Conservation (phyloP, 2,113 vertebrate species). For the Emydocephalus ijimae region DNA sequence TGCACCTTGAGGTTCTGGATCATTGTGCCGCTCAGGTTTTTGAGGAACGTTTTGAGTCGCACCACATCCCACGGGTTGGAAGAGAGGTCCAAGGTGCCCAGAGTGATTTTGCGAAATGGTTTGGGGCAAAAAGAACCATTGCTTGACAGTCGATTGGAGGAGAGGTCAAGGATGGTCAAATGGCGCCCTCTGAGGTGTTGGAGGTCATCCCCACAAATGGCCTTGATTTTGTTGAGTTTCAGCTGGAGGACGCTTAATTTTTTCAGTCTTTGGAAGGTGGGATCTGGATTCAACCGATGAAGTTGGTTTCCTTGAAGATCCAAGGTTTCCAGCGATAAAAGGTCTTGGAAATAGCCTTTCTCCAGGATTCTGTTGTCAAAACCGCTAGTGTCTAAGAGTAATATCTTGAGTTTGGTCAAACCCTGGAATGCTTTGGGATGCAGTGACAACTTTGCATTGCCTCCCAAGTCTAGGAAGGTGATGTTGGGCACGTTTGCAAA, state of each 20-base stretch:
- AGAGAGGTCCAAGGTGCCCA: slow-evolving; percentile 46
- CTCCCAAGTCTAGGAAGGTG: slow-evolving; percentile 44
- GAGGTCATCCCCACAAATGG: slow-evolving; percentile 39
- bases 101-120: slow-evolving; percentile 32
- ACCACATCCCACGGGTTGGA: slow-evolving; percentile 17
- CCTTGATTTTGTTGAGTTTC: slow-evolving; percentile 34
- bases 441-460: slow-evolving; percentile 31
- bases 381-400: slow-evolving; percentile 38
- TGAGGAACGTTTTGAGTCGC: slow-evolving; percentile 19
- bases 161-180: slow-evolving; percentile 42
- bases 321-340: slow-evolving; percentile 38
- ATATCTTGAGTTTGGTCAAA: slow-evolving; percentile 24
- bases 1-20: slow-evolving; percentile 33
- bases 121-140: not conserved
- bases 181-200: not conserved
- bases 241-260: slow-evolving; percentile 22
- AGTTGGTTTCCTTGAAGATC: slow-evolving; percentile 41
- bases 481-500: slow-evolving; percentile 36
- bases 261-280: slow-evolving; percentile 26
- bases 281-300: slow-evolving; percentile 19
- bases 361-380: slow-evolving; percentile 35
- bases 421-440: slow-evolving; percentile 35
- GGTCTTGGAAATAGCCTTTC: slow-evolving; percentile 21
- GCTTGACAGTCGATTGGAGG: slow-evolving; percentile 18
- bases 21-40: not conserved